Conservation (phyloP, 2,113 vertebrate genomes). For the Rostratula benghalensis region DNA sequence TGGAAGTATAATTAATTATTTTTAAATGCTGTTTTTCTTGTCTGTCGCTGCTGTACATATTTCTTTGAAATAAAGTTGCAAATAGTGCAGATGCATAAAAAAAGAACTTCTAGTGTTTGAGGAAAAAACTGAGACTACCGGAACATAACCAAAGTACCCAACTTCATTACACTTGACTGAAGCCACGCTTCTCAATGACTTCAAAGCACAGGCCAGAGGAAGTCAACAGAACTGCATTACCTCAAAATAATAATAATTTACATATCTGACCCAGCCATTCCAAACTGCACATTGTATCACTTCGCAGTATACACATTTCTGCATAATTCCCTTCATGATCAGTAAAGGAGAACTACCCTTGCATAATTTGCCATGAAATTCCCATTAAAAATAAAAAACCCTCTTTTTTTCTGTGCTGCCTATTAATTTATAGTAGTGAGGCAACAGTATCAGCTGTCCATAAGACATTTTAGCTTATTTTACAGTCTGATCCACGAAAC, state of each 20-base stretch:
- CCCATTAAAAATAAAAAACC: neutral
- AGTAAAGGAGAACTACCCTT: neutral
- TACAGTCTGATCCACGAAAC: conserved; percentile 40
- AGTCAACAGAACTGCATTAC: neutral
- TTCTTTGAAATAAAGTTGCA: neutral
- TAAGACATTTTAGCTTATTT: conserved; percentile 37
- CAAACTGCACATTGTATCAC: neutral
- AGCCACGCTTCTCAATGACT: neutral
- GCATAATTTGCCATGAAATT: neutral
- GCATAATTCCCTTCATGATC: neutral
- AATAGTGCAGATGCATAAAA: neutral
- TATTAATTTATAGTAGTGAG: conserved; percentile 43
- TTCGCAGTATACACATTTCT: neutral
- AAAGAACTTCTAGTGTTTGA: neutral
- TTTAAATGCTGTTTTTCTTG: neutral
- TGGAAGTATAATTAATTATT: neutral
- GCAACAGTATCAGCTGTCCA: neutral
- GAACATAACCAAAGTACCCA: neutral
- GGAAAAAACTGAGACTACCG: neutral
- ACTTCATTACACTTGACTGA: neutral
- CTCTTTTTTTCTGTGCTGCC: neutral
- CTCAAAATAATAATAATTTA: neutral
- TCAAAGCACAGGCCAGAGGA: neutral
- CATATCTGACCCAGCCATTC: neutral
- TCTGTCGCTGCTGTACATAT: neutral